phyloP scores from a whole-genome alignment of 2,797 vertebrate species.

The Peromyscus aztecus region DNA sequence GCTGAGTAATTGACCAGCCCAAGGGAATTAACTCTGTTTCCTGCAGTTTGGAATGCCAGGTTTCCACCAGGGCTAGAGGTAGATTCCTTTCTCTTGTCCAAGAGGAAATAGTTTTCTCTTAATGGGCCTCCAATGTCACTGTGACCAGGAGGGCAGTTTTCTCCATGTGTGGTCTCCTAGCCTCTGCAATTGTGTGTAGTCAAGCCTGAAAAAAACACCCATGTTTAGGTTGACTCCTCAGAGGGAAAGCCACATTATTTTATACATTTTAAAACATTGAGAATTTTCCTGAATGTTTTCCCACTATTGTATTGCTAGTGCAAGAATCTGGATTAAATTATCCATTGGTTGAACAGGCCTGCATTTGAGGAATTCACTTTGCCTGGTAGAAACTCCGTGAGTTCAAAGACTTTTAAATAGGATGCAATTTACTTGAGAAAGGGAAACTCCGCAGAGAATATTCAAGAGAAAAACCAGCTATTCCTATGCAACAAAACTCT shows the following conservation, averaged over 20 bases:
- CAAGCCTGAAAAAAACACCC: not conserved
- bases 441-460: not conserved
- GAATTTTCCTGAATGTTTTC: conserved; percentile 3
- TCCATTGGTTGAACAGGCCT: not conserved
- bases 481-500: not conserved
- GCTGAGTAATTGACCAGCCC: not conserved
- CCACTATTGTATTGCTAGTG: not conserved
- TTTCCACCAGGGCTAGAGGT: not conserved
- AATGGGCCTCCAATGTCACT: not conserved
- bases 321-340: not conserved
- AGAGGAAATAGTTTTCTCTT: not conserved
- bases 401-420: conserved; percentile 44
- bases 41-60: not conserved
- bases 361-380: not conserved
- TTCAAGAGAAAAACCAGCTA: not conserved
- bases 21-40: not conserved
- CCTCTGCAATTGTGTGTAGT: not conserved
- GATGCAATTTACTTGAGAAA: conserved; percentile 11
- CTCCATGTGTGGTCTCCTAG: not conserved
- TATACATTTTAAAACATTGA: conserved; percentile 24
- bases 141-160: not conserved
- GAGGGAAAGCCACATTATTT: not conserved
- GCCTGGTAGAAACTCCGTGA: not conserved
- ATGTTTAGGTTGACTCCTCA: not conserved
- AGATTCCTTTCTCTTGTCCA: not conserved